Base-by-base conservation (phyloP, 1,140 invertebrate genomes). In the Notospermus geniculatus region DNA sequence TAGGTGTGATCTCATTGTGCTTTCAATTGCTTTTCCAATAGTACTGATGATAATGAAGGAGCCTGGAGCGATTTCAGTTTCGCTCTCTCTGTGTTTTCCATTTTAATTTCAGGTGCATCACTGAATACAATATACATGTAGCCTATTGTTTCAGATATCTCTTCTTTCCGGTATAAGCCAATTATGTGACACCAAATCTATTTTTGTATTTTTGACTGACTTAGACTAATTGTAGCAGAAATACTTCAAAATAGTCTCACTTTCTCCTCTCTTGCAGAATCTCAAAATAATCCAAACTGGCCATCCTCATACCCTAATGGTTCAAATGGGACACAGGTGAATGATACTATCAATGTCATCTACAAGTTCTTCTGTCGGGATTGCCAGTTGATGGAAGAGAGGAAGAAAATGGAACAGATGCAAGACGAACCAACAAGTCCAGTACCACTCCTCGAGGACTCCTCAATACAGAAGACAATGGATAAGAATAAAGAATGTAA, bases 401-500 rank as follows among this genome's bases (percentile, higher is more conserved):
- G 71, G 69, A 73, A 60, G 64, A 68, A 66, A 56, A 66, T 65
- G 58, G 71, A 71, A 57, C 60, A 62, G 50, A 68, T 68, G 25
- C 32, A 36, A 7, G 32, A 36, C 32, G 32, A 9, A 64, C 63
- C 57, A 60, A 66, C 27, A 50, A 66, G 54, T 62, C 65, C 41
- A 19, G 28, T 9, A 57, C 93, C 93, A 81, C 90, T 90, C 72
- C 91, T 97, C 70, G 95, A 97, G 82, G 92, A 93, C 76, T 92
- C 91, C 63, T 94, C 94, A 11, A 85, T 95, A 65, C 91, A 93
- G 72, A 89, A 92, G 72, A 87, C 90, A 73, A 93, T 96, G 88
- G 92, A 95, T 80, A 93, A 93, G 77, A 96, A 97, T 81, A 97
- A 96, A 87, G 93, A 97, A 89, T 96, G 94, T 97, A 82, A 93